Base-by-base conservation (phyloP, 2,113 vertebrate genomes). In the Ceratotherium simum region DNA sequence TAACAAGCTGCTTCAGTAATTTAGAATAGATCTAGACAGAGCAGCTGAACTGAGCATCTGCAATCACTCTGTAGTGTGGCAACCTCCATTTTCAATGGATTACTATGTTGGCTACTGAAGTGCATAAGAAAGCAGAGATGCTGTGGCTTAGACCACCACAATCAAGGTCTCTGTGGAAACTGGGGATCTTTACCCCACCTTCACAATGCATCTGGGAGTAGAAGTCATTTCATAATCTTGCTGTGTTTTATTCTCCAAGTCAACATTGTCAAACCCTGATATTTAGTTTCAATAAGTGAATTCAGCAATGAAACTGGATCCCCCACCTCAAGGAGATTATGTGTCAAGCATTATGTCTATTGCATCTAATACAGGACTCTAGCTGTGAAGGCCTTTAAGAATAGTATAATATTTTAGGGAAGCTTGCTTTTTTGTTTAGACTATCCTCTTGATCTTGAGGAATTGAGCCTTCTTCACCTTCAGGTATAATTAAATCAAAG, bases 401-500 rank as follows among this genome's bases (percentile, higher is more conserved):
- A 92, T 9, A 94, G 12, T 29, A 81, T 56, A 8, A 46, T 67
- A 80, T 62, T 85, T 93, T 56, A 48, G 13, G 9, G 48, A 78
- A 81, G 42, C 27, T 42, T 62, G 56, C 36, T 83, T 54, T 92
- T 82, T 33, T 39, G 58, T 7, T 93, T 92, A 91, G 36, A 76
- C 69, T 88, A 90, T 1, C n/a, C 12, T 48, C 67, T 39, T 94
- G 48, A 92, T 16, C 67, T 48, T 65, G 13, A 90, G 31, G 62
- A 94, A 93, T 72, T 82, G 87, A 92, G 23, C 60, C 46, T 87
- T 87, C 10, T 87, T 87, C 10, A 72, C 9, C n/a, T 95, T 80
- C 13, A 92, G 8, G 18, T 90, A 87, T 80, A 95, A 88, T 65
- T 92, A 86, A 81, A 86, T 90, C 78, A 91, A 95, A 90, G 56